Percentiles rank a stretch among this genome's conserved stretches.
Evolutionary conservation across 2,113 vertebrate genomes (phyloP).

Genomic region (Marmota monax): DNA sequence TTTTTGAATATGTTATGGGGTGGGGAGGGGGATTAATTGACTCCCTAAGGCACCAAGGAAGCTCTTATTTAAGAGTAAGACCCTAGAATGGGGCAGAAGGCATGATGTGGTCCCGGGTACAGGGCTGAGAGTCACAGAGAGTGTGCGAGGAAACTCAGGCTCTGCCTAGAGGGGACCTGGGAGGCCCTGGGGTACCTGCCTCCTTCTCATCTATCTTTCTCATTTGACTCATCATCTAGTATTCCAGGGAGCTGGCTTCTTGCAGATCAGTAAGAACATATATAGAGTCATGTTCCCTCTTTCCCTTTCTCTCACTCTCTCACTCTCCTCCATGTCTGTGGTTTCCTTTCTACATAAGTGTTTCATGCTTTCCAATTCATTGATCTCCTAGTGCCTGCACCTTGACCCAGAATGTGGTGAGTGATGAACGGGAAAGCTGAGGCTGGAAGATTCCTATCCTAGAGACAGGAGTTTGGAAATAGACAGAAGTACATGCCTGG

Average conservation of each 20-base stretch:
- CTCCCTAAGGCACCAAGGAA: background rate
- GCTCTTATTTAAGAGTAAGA: background rate
- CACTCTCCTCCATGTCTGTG: background rate
- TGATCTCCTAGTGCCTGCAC: background rate
- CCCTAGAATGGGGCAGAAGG: background rate
- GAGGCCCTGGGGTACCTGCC: background rate
- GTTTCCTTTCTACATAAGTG: background rate
- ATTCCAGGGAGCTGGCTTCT: too few relatives aligned
- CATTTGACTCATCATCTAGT: background rate
- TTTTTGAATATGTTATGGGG: background rate
- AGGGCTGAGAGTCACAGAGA: background rate
- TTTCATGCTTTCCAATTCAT: background rate
- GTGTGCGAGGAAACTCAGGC: background rate
- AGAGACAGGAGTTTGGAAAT: too few relatives aligned
- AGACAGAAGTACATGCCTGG: background rate
- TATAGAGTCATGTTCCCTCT: too few relatives aligned
- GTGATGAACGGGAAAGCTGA: too few relatives aligned
- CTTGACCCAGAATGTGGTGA: background rate
- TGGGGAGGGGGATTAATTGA: too few relatives aligned
- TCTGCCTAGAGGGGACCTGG: background rate
- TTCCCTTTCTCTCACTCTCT: background rate
- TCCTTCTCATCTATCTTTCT: background rate
- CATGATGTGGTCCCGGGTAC: too few relatives aligned
- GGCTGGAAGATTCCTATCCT: fast-evolving
- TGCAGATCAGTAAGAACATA: background rate